Base-by-base conservation (phyloP, 2,888 invertebrate species). In the Bombylius major region DNA sequence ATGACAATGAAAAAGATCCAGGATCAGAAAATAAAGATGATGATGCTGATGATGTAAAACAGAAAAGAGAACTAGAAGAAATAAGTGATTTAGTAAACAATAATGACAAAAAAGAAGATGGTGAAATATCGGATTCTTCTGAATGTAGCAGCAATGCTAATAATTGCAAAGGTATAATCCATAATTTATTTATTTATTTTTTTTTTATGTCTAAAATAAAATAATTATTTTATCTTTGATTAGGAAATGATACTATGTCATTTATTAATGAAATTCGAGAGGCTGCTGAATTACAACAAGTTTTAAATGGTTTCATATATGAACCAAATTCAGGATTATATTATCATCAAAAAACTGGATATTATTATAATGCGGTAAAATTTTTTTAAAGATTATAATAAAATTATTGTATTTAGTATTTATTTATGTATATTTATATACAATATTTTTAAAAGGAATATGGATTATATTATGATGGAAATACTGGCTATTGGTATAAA, bases 251-350 rank as follows among this genome's bases (percentile, higher is more conserved):
- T 36, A 36, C 44, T 9, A 5, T 11, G 11, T 13, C 45, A 14
- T 14, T 45, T 45, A 7, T 45, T n/a, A 5, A 45, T 6, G 45
- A 45, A 14, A 45, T 45, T n/a, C n/a, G 14, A 14, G 45, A 45
- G n/a, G 45, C 45, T 5, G 89, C 89, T 0, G 84, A 87, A 69
- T 79, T 79, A 68, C 87, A 86, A 5, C 72, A 86, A 67, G 81
- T 84, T 64, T 79, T 87, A 62, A 82, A 81, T 50, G 88, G 88
- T 23, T 90, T 91, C 79, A 86, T 90, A 36, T 92, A 87, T 73
- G 91, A 93, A 62, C 84, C 87, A 67, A 87, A 86, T 4, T 87
- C 88, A 32, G 91, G 91, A 62, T 80, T 91, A 76, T 93, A 92
- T 73, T 92, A 91, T 72, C 90, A 93, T 72, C 87, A 86, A 63